Conservation (phyloP, 2,113 vertebrate species). For the Scomber japonicus region DNA sequence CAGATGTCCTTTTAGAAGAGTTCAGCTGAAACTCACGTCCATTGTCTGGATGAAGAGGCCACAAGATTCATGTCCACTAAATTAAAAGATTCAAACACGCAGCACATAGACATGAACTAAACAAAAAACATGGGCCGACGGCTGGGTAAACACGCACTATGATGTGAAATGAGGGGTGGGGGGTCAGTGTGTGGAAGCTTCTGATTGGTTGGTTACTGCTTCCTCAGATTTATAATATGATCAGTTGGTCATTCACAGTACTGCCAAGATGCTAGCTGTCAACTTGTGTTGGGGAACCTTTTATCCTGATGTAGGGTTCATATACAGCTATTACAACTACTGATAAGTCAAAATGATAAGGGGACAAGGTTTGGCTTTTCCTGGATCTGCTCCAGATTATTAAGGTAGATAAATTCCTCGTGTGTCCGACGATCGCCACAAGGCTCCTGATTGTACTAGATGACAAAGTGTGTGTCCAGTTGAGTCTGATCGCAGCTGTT, state of each 20-base stretch:
- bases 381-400: constrained; percentile 44
- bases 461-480: constrained; percentile 30
- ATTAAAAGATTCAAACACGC: constrained; percentile 70
- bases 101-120: constrained; percentile 59
- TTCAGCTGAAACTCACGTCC: constrained; percentile 60
- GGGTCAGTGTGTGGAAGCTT: constrained; percentile 59
- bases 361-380: constrained; percentile 48
- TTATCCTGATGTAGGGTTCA: constrained; percentile 53
- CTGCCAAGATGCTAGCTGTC: constrained; percentile 58
- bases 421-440: constrained; percentile 29
- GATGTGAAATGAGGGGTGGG: constrained; percentile 37
- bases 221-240: constrained; percentile 52
- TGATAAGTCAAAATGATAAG: constrained; percentile 38
- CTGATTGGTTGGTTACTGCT: constrained; percentile 56
- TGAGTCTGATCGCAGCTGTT: constrained; percentile 33
- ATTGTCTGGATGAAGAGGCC: constrained; percentile 69
- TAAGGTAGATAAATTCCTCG: constrained; percentile 33
- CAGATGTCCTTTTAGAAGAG: constrained; percentile 49
- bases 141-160: constrained; percentile 64
- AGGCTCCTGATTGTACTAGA: constrained; percentile 28
- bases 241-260: constrained; percentile 68
- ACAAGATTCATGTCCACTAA: constrained; percentile 70
- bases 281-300: neutral
- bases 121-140: constrained; percentile 41
- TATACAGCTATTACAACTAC: constrained; percentile 41